phyloP scores from a whole-genome alignment of 2,888 invertebrate species.

The Lordiphosa andalusiaca region DNA sequence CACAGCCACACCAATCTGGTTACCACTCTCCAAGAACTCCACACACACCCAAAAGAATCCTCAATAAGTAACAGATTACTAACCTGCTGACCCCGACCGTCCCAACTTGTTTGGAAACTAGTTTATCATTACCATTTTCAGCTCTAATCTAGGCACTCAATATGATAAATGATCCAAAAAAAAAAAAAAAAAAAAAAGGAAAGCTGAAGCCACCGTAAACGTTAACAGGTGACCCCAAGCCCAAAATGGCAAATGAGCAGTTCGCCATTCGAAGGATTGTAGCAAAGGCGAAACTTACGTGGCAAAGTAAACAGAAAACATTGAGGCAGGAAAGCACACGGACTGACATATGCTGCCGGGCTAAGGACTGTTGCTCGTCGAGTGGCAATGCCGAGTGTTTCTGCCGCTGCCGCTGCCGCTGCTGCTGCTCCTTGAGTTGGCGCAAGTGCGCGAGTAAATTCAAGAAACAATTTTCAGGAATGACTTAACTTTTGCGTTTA shows the following conservation, averaged over 20 bases:
- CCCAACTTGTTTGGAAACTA: too few relatives aligned
- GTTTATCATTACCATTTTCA: too few relatives aligned
- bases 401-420: slow-evolving; percentile 1
- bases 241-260: slow-evolving; percentile 30
- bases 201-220: background rate
- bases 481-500: slow-evolving; percentile 73
- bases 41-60: too few relatives aligned
- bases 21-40: too few relatives aligned
- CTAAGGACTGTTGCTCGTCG: slow-evolving; percentile 23
- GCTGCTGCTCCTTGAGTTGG: slow-evolving; percentile 9
- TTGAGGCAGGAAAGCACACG: background rate
- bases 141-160: slow-evolving; percentile 24
- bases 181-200: slow-evolving; percentile 14
- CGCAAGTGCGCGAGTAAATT: slow-evolving; percentile 66
- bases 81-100: too few relatives aligned
- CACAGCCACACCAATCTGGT: too few relatives aligned
- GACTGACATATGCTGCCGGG: slow-evolving; percentile 14
- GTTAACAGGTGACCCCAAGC: slow-evolving; percentile 48
- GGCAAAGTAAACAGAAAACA: background rate
- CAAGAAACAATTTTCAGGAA: slow-evolving; percentile 73
- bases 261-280: slow-evolving; percentile 23
- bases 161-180: slow-evolving; percentile 49
- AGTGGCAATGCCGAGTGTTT: slow-evolving; percentile 15
- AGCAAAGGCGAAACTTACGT: slow-evolving; percentile 13
- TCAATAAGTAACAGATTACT: too few relatives aligned